Conservation (phyloP, 2,888 invertebrate species). For the Diplolepis rosae region DNA sequence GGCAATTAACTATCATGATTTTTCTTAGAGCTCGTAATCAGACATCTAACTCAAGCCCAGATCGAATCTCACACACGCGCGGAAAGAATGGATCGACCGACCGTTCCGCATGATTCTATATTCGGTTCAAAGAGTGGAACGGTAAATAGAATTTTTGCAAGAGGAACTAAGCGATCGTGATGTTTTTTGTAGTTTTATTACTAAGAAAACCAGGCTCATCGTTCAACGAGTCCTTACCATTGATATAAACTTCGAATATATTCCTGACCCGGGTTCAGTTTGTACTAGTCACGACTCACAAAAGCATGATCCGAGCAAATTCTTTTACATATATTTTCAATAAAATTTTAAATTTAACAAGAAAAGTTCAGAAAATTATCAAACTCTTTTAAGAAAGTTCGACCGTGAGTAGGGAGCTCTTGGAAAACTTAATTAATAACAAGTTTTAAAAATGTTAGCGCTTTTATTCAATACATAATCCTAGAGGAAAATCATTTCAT, state of each 20-base stretch:
- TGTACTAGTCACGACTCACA: background rate
- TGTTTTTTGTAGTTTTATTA: conserved; percentile 2
- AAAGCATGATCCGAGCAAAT: background rate
- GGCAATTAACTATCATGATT: conserved; percentile 48
- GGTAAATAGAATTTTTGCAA: conserved; percentile 13
- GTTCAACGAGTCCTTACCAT: background rate
- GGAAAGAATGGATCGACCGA: conserved; percentile 9
- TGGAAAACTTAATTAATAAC: too few species aligned
- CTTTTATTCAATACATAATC: too few species aligned
- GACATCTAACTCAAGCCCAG: conserved; percentile 17
- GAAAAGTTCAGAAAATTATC: too few species aligned
- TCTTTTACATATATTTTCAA: background rate
- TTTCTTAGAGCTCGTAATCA: conserved; percentile 1
- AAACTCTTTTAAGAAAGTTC: too few species aligned
- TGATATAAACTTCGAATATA: background rate
- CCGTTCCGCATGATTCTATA: conserved; percentile 2
- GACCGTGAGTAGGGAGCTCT: too few species aligned
- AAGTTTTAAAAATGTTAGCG: too few species aligned
- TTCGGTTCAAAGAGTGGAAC: background rate
- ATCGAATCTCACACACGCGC: conserved; percentile 13
- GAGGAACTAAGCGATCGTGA: background rate
- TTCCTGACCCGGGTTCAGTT: background rate
- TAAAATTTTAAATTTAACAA: too few species aligned
- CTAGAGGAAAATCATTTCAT: too few species aligned
- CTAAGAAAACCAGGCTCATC: background rate